These are phyloP conservation scores for Sylvicola cinctus DNA, from an alignment of 2,888 invertebrate species.

Conservation along the genomic window DNA sequence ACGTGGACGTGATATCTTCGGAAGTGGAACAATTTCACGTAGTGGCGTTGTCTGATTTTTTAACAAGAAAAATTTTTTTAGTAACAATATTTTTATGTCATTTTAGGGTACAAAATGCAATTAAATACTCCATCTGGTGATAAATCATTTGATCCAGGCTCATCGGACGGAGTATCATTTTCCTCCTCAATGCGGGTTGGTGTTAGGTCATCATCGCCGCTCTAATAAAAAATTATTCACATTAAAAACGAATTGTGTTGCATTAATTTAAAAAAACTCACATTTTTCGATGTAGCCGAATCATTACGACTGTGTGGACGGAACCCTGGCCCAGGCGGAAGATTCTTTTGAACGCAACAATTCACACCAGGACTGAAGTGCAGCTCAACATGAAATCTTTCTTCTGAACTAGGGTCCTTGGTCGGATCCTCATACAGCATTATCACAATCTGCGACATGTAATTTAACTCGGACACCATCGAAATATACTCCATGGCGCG, in stretches of 20 bases:
- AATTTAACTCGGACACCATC: slow-evolving; percentile 94
- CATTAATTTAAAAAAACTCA: slow-evolving; percentile 1
- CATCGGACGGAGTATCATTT: slow-evolving; percentile 27
- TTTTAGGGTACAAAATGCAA: background rate
- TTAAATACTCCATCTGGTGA: background rate
- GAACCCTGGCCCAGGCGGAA: slow-evolving; percentile 84
- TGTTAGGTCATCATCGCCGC: slow-evolving; percentile 39
- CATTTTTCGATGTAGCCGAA: slow-evolving; percentile 39
- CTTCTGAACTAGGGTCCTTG: slow-evolving; percentile 78
- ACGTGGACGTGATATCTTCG: slow-evolving; percentile 20
- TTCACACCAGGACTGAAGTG: slow-evolving; percentile 98
- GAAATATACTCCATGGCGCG: slow-evolving; percentile 97
- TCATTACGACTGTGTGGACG: slow-evolving; percentile 80
- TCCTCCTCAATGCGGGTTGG: slow-evolving; percentile 56
- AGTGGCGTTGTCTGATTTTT: background rate
- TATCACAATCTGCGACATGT: slow-evolving; percentile 97
- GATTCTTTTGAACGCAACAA: slow-evolving; percentile 86
- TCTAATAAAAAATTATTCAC: slow-evolving; percentile 22
- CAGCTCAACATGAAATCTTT: slow-evolving; percentile 92
- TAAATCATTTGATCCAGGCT: slow-evolving; percentile 10
- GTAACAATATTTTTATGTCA: background rate
- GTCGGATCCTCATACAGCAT: slow-evolving; percentile 98
- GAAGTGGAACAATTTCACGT: slow-evolving; percentile 12
- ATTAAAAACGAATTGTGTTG: slow-evolving; percentile 7
- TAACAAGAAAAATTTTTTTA: background rate